Conservation (phyloP, 2,797 vertebrate species). For the Tiaroga cobitis region DNA sequence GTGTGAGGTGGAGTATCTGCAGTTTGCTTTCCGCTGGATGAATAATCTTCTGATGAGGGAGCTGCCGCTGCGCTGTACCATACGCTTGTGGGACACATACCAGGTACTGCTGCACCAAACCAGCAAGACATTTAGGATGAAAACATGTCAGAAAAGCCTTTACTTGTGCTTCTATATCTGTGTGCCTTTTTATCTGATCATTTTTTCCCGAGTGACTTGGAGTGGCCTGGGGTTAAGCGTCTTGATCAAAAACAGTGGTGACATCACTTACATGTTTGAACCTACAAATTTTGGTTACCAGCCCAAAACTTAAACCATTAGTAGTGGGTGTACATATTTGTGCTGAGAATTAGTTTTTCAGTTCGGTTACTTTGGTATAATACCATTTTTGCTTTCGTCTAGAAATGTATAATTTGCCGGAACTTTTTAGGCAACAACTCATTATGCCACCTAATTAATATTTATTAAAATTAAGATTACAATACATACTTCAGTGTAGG, state of each 20-base stretch:
- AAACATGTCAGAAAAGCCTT: background rate
- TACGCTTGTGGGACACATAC: conserved; percentile 98
- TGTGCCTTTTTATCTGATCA: background rate
- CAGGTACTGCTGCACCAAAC: conserved; percentile 79
- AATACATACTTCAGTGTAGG: background rate
- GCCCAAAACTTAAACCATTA: background rate
- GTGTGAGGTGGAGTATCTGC: conserved; percentile 96
- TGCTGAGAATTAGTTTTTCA: background rate
- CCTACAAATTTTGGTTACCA: background rate
- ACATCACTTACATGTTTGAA: background rate
- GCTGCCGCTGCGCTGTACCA: conserved; percentile 94
- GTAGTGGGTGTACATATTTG: background rate
- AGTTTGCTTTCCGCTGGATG: conserved; percentile 99
- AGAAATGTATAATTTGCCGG: background rate
- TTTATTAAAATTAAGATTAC: background rate
- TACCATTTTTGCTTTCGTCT: background rate
- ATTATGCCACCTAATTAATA: background rate
- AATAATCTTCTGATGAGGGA: conserved; percentile 99
- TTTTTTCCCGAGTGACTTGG: background rate
- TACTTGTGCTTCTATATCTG: background rate
- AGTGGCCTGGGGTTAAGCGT: background rate
- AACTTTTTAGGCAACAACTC: background rate
- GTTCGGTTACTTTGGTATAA: background rate
- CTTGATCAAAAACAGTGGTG: background rate
- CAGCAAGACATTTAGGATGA: background rate